Conservation (phyloP, 2,113 vertebrate genomes). For the Abramis brama region DNA sequence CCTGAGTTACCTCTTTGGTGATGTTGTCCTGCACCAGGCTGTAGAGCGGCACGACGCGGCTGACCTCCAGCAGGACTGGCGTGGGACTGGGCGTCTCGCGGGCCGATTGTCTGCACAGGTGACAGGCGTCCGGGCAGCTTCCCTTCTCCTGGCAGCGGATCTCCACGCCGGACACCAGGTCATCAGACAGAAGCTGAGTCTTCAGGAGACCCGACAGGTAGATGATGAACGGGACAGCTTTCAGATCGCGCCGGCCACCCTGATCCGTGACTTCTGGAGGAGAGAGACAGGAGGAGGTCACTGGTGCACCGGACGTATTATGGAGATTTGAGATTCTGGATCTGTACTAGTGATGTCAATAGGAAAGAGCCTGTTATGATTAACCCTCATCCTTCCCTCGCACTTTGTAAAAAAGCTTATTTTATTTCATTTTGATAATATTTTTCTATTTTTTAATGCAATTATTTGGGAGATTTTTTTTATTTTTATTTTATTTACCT, state of each 20-base stretch:
- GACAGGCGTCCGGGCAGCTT: conserved; percentile 90
- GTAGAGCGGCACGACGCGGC: conserved; percentile 88
- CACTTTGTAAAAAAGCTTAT: too few species aligned
- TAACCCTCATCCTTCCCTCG: too few species aligned
- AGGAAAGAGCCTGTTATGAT: neutral
- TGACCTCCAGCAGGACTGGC: conserved; percentile 93
- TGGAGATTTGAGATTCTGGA: neutral
- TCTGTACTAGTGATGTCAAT: neutral
- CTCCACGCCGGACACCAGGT: conserved; percentile 91
- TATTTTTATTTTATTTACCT: too few species aligned
- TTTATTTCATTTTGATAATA: too few species aligned
- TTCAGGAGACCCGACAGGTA: conserved; percentile 92
- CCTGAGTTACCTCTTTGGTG: conserved; percentile 87
- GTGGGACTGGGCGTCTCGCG: conserved; percentile 89
- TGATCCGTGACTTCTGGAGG: conserved; percentile 89
- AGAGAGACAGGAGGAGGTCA: conserved; percentile 5
- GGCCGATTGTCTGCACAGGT: conserved; percentile 87
- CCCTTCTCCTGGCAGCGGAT: conserved; percentile 96
- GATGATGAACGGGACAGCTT: conserved; percentile 95
- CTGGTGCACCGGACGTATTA: neutral
- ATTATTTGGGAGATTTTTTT: too few species aligned
- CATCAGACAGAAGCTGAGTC: conserved; percentile 91
- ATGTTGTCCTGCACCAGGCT: conserved; percentile 92
- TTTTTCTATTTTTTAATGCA: too few species aligned
- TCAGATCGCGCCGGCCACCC: conserved; percentile 90